A percentile compares a stretch with the other conserved stretches of the same genome.
phyloP scores from a whole-genome alignment of 2,888 invertebrate species.

The Polia nebulosa region DNA sequence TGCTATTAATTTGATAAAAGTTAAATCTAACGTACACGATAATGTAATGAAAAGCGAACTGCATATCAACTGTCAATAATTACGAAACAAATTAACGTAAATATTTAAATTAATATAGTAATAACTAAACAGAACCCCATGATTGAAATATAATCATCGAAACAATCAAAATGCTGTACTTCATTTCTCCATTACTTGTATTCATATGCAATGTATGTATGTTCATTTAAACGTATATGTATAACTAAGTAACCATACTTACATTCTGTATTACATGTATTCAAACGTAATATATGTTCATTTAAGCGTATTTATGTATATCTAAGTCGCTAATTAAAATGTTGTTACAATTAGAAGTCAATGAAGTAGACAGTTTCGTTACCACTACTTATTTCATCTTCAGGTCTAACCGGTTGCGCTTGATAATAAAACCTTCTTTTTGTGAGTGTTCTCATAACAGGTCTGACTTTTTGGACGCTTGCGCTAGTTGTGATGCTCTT shows the following conservation, averaged over 20 bases:
- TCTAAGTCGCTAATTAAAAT: constrained; percentile 9
- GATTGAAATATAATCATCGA: constrained; percentile 14
- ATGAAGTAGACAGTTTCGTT: constrained; percentile 70
- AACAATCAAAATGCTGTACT: constrained; percentile 26
- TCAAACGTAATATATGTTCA: constrained; percentile 26
- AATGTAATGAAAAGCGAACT: constrained; percentile 23
- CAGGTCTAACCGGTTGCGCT: constrained; percentile 72
- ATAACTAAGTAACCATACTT: no score
- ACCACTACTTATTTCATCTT: constrained; percentile 59
- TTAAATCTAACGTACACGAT: constrained; percentile 20
- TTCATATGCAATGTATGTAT: constrained; percentile 16
- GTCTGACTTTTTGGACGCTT: neutral
- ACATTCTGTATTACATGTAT: constrained; percentile 15
- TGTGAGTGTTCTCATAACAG: constrained; percentile 39
- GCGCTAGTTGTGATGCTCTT: neutral
- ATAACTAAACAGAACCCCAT: constrained; percentile 17
- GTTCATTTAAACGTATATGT: constrained; percentile 18
- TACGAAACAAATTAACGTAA: constrained; percentile 26
- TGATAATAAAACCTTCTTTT: constrained; percentile 69
- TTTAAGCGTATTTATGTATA: constrained; percentile 13
- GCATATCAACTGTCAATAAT: constrained; percentile 9
- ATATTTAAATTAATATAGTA: constrained; percentile 14
- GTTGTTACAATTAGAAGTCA: constrained; percentile 58
- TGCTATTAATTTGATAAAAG: constrained; percentile 6
- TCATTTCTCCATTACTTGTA: constrained; percentile 14